Evolutionary conservation across 2,888 invertebrate genomes (phyloP), one percentile per base, ranked within the genome.

Genomic region (Nomada ruficornis): DNA sequence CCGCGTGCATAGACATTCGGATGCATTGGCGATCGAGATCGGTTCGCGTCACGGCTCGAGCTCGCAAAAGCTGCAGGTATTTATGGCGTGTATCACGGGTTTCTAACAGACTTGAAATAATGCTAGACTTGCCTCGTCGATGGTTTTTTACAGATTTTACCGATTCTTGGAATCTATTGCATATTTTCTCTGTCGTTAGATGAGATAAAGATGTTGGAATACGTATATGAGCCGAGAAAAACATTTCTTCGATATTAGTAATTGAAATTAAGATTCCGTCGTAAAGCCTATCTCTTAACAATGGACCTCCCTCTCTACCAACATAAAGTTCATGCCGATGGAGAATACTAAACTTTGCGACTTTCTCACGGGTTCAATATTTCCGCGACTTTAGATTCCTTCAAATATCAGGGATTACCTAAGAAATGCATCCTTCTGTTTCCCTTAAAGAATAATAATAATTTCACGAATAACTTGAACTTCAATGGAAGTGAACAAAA

Each of bases 1-100:
- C 73, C 83, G 86, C 74, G 83, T 84, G 79, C 82, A 84, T 75
- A 69, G 67, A 79, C 72, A 71, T 82, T 75, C 60, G 65, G 55
- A 77, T 69, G 63, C 67, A 73, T 77, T n/a, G 52, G 62, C 55
- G 26, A 54, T 54, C 57, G 44, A n/a, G n/a, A 69, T n/a, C 26
- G 50, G 63, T 10, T 23, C 68, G 42, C 52, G 36, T 36, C n/a
- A 26, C 29, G 44, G 26, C 50, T 65, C 29, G 3, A 20, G 20
- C 36, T 23, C 20, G 18, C 44, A 10, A 2, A 70, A 70, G 20
- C 60, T 50, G 26, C 29, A 13, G 13, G 50, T 29, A 20, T 70
- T 60, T 60, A 70, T 15, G 59, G n/a, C 36, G n/a, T 29, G 13
- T 15, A 47, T 47, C 47, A 1, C 1, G 15, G 11, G 3, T 47